Evolutionary conservation across 2,113 vertebrate species (phyloP), one percentile per base, ranked within the genome.

Genomic region (Bujurquina vittata): DNA sequence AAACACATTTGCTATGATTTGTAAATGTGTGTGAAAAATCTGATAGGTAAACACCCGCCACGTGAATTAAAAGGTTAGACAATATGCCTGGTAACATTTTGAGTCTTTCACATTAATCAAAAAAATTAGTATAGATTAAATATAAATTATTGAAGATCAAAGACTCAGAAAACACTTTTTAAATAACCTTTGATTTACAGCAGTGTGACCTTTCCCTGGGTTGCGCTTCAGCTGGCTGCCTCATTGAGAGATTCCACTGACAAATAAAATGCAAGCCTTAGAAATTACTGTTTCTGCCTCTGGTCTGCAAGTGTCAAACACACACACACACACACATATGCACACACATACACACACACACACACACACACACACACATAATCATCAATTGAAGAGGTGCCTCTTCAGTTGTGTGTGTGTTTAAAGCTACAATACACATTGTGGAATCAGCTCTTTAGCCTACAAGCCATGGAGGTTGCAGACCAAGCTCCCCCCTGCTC

Each of bases 401-500:
- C 52, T 12, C 75, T 20, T 73, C 40, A 29, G 17, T 46, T 22
- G 67, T 79, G 79, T 84, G 76, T 84, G 76, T 75, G 80, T 83
- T 74, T 87, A 60, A 84, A 81, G 87, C 75, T 67, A 82, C 83
- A 90, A 75, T 81, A 86, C 85, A 89, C 57, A 63, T 22, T 37
- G 61, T 63, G 61, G 80, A 84, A 76, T 89, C 74, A 73, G 29
- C 55, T 82, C 90, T 94, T 95, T 95, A 95, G 92, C 95, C 85
- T 75, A 26, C 84, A 91, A 94, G 94, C 92, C 93, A 93, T 92
- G 94, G 5, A 87, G 91, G 93, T 95, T 94, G 86, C 94, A 95
- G 95, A 92, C 91, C 93, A 91, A 72, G 55, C 83, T 60, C 81
- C 78, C 77, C 65, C 74, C 88, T 62, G 57, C 89, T 84, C 86